Evolutionary conservation across 2,797 vertebrate genomes (phyloP).

Genomic region (Fistularia commersonii): DNA sequence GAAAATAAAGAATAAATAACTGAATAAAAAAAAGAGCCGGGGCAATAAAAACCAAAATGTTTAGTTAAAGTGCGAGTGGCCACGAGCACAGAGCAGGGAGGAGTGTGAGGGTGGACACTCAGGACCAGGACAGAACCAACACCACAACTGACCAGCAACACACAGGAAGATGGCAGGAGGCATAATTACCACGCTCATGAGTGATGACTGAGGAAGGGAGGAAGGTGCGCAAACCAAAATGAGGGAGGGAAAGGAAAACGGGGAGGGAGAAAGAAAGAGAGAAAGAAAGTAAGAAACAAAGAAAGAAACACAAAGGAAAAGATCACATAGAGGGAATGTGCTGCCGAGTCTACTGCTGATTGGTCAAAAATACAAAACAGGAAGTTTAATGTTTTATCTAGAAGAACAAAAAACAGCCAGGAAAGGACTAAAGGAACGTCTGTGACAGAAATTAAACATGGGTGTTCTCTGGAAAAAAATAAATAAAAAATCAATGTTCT

Average conservation of each 20-base stretch:
- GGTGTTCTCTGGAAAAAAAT: no score
- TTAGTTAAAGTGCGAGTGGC: neutral
- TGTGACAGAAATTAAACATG: no score
- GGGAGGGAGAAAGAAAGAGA: constrained; percentile 62
- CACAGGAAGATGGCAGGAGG: constrained; percentile 80
- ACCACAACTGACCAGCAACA: constrained; percentile 73
- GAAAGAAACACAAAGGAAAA: constrained; percentile 72
- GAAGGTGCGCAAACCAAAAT: constrained; percentile 82
- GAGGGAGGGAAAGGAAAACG: constrained; percentile 72
- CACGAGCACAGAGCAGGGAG: constrained; percentile 16
- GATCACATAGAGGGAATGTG: constrained; percentile 70
- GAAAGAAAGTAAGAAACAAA: constrained; percentile 72
- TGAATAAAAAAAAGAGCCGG: neutral
- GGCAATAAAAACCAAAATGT: neutral
- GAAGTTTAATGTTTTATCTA: no score
- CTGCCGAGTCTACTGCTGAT: constrained; percentile 28
- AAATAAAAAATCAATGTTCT: no score
- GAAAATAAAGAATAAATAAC: no score
- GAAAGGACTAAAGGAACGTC: no score
- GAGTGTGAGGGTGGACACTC: constrained; percentile 50
- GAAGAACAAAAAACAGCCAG: no score
- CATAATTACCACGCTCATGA: constrained; percentile 97
- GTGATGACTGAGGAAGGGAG: constrained; percentile 90
- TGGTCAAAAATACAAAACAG: constrained; percentile 3
- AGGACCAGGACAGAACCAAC: constrained; percentile 83